Conservation (phyloP, 2,797 vertebrate species). For the Muscicapa striata region DNA sequence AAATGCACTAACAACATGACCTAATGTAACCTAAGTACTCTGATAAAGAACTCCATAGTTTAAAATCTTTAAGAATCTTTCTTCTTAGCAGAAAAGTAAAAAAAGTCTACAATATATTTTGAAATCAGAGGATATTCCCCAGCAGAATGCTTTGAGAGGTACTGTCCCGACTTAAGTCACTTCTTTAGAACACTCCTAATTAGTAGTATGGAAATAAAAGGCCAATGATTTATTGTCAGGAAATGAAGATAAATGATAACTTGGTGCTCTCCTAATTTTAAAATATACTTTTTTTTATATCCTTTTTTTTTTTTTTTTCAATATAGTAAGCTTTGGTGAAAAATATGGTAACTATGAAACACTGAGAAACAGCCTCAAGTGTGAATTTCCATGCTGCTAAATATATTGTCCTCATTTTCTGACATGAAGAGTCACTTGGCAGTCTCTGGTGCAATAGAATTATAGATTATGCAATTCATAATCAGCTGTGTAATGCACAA, state of each 20-base stretch:
- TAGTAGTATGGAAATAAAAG: not conserved
- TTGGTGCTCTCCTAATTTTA: not conserved
- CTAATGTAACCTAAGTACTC: not conserved
- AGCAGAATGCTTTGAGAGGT: not conserved
- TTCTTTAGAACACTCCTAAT: not conserved
- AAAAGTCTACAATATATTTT: not conserved
- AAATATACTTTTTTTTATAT: not conserved
- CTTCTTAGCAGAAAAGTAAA: not conserved
- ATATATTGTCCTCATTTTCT: slow-evolving; percentile 15
- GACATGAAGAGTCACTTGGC: not conserved
- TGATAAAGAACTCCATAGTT: not conserved
- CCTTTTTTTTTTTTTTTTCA: not conserved
- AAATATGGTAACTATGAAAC: not conserved
- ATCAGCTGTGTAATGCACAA: slow-evolving; percentile 27
- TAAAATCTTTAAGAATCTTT: not conserved
- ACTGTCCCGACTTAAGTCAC: not conserved
- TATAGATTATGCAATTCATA: slow-evolving; percentile 36
- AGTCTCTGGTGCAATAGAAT: not conserved
- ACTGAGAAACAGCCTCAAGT: not conserved
- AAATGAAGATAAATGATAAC: not conserved
- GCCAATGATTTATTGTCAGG: not conserved
- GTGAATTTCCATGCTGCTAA: slow-evolving; percentile 26
- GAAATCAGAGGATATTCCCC: not conserved
- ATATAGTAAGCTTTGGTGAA: not conserved
- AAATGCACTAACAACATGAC: not conserved